Evolutionary conservation across 23 tunicate genomes (phyloP), one percentile per base, ranked within the genome.

Genomic region (Aplidium turbinatum): DNA sequence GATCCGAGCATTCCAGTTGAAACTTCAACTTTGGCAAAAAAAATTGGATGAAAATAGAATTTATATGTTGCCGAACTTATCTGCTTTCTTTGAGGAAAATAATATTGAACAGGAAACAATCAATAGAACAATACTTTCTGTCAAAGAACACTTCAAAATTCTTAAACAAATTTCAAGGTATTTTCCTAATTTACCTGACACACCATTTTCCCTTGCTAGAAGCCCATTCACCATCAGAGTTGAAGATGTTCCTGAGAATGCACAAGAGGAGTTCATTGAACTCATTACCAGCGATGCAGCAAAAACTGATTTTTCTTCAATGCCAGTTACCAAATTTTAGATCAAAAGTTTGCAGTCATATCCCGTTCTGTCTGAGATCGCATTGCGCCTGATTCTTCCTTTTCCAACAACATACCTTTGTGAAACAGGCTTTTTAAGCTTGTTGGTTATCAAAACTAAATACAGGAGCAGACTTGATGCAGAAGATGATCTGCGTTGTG

Each of bases 241-340:
- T 71, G 77, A 71, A 71, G 77, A 71, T 71, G 77, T 71, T 71
- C 77, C 63, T 71, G 77, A 71, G 64, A 71, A 71, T 71, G 77
- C 77, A 71, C 77, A 71, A 71, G 47, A 71, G 77, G 77, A 71
- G 63, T 71, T 71, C 64, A 71, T 71, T 71, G 58, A 68, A 68
- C 74, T 68, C 74, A 68, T 68, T 68, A 68, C 58, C 74, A 68
- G 74, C 58, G 74, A 68, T 68, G 74, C 74, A 38, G 42, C 70
- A 7, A 35, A 33, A 16, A 21, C 61, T 54, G 61, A 16, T 54
- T 20, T 54, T 21, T 54, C 61, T 54, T n/a, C n/a, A n/a, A n/a
- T n/a, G n/a, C n/a, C n/a, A n/a, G n/a, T n/a, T n/a, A n/a, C n/a
- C n/a, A n/a, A n/a, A n/a, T n/a, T n/a, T n/a, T n/a, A n/a, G n/a